Base-by-base conservation (phyloP, 2,888 invertebrate genomes). In the Acleris laterana region DNA sequence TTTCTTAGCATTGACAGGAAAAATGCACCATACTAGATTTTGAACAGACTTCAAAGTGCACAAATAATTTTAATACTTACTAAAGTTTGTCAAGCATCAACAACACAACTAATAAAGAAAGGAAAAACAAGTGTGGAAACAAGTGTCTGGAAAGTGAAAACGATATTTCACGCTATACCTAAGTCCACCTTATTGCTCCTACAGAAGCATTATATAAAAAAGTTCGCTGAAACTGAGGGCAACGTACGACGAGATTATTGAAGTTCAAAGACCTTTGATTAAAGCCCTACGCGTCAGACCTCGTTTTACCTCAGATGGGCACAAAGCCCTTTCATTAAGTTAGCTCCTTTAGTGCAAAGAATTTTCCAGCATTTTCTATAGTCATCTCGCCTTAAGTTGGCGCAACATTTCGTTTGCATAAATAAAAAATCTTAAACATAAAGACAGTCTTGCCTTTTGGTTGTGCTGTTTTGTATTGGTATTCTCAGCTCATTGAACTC, bases 191-290 rank as follows among this genome's bases (percentile, higher is more conserved):
- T 38, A 13, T 38, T 38, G 38, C 38, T 13, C 13, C 38, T 38
- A 13, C 38, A 38, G 3, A 13, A 38, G 13, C 13, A 38, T 38
- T 38, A 38, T 9, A 38, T 38, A 13, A 38, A 11, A 32, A 57
- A 46, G 46, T 17, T 32, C n/a, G 51, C 28, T 46, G 13, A 19
- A 59, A n/a, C 13, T 48, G 48, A 4, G 53, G 44, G 25, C 60
- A 59, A 25, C 38, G 59, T 11, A 32, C 59, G 28, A 6, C 3
- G 19, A 25, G 46, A 19, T 28, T 42, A 20, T 53, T 55, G 49
- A 50, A 44, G 55, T 55, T 60, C 19, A 49, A 60, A 60, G 60
- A 49, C 65, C 50, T 61, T 28, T 48, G n/a, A n/a, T 46, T 63
- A 50, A 56, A 32, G 60, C 42, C 25, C 44, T 25, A 32, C 42